Evolutionary conservation across 1,140 invertebrate species (phyloP).

Genomic region (Varroa destructor): DNA sequence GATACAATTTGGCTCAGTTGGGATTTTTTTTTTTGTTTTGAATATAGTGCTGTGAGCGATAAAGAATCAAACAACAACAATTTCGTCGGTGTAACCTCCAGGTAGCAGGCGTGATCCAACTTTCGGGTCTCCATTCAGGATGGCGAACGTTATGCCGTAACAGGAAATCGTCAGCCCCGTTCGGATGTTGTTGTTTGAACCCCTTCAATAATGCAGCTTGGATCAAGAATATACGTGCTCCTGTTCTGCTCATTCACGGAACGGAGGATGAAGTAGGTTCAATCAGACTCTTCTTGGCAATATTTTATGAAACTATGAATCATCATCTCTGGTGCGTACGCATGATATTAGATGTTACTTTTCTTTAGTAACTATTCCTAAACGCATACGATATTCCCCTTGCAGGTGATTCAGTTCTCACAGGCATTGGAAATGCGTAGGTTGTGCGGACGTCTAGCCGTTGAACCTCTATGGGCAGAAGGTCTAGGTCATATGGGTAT

Average conservation of each 20-base stretch:
- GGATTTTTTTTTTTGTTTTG: too few relatives aligned
- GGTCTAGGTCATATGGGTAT: conserved; percentile 1
- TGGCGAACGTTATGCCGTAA: neutral
- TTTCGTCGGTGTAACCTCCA: too few relatives aligned
- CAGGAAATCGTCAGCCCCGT: neutral
- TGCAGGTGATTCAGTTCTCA: conserved; percentile 2
- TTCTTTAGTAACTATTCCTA: too few relatives aligned
- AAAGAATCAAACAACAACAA: too few relatives aligned
- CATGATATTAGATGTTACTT: too few relatives aligned
- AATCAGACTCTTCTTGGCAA: too few relatives aligned
- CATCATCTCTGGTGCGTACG: too few relatives aligned
- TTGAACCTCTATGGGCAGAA: conserved; percentile 7
- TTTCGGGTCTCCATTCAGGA: neutral
- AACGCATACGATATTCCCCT: too few relatives aligned
- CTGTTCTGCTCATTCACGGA: conserved; percentile 1
- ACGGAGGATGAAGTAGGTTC: neutral
- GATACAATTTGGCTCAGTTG: too few relatives aligned
- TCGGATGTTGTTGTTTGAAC: neutral
- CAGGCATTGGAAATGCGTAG: neutral
- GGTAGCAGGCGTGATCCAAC: neutral
- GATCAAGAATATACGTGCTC: neutral
- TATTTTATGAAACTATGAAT: too few relatives aligned
- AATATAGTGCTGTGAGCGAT: too few relatives aligned
- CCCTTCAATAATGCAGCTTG: neutral
- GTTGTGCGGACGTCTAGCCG: neutral